Base-by-base conservation (phyloP, 92 coral and sea anemone species). In the Umimayanthus kanabou region DNA sequence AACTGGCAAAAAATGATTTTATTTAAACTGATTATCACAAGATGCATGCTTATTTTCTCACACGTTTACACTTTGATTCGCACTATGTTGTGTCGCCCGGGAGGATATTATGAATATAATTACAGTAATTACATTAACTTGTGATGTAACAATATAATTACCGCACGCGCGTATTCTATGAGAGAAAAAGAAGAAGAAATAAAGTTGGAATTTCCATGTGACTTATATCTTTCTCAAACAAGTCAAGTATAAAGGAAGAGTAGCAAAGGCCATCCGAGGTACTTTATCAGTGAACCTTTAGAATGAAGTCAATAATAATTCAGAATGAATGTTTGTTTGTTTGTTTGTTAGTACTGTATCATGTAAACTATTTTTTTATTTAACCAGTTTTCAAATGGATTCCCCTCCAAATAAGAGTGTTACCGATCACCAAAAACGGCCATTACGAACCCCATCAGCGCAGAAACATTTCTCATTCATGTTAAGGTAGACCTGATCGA, bases 401-500 rank as follows among this genome's bases (percentile, higher is more conserved):
- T 43, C n/a, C 8, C 49, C 49, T 43, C 49, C 49, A 43, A 43
- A 43, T 43, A 72, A 72, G 76, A 72, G 39, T 72, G 76, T 72
- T 29, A 72, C 76, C 14, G 76, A 72, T 29, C 43, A 72, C 76
- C 76, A 72, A 29, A 72, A 72, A 72, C 76, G 43, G 76, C 76
- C 76, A 72, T 72, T 72, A 72, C 76, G 28, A 72, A 72, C 76
- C 76, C 76, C 43, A 72, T 72, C 76, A 72, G 76, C 43, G 76
- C 76, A 15, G 76, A 72, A 72, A 72, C 76, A 72, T 72, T 72
- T 72, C 76, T 72, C 39, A 72, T 42, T 72, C 76, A 72, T 72
- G 76, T 72, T 72, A 42, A 72, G 76, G 76, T 72, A 72, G 76
- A 72, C 76, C 76, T 72, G 76, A 72, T 72, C 76, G 76, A 72